phyloP scores from a whole-genome alignment of 1,140 invertebrate species.

The Piezodorus guildinii region DNA sequence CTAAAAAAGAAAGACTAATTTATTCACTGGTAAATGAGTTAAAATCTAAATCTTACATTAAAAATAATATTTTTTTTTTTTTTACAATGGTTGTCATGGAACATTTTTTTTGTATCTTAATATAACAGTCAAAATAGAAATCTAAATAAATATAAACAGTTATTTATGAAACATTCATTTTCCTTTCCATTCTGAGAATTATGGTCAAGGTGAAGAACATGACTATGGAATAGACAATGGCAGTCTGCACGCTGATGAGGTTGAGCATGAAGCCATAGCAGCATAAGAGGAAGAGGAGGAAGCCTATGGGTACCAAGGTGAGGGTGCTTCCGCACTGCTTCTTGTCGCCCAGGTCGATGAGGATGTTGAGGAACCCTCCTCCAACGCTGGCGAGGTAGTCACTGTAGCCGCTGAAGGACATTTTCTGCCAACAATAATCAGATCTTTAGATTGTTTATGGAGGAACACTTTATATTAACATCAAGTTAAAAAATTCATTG shows the following conservation, averaged over 20 bases:
- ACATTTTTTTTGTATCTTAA: too few relatives aligned
- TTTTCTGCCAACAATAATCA: not conserved
- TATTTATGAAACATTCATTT: too few relatives aligned
- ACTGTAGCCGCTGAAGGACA: slow-evolving; percentile 12
- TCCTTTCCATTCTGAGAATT: not conserved
- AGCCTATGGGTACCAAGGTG: not conserved
- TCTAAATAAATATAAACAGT: too few relatives aligned
- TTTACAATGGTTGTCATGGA: too few relatives aligned
- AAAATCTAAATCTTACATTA: too few relatives aligned
- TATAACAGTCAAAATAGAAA: too few relatives aligned
- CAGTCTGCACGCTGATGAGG: not conserved
- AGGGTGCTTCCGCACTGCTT: not conserved
- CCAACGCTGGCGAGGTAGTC: not conserved
- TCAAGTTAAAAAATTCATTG: too few relatives aligned
- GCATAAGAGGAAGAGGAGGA: not conserved
- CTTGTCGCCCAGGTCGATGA: not conserved
- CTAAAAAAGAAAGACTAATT: too few relatives aligned
- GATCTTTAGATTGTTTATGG: too few relatives aligned
- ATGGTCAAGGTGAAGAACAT: not conserved
- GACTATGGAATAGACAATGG: not conserved
- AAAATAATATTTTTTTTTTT: too few relatives aligned
- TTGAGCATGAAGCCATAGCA: not conserved
- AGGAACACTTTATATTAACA: too few relatives aligned
- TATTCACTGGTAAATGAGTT: too few relatives aligned
- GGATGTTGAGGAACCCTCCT: not conserved